Base-by-base conservation (phyloP, 2,888 invertebrate genomes). In the Abrostola tripartita region DNA sequence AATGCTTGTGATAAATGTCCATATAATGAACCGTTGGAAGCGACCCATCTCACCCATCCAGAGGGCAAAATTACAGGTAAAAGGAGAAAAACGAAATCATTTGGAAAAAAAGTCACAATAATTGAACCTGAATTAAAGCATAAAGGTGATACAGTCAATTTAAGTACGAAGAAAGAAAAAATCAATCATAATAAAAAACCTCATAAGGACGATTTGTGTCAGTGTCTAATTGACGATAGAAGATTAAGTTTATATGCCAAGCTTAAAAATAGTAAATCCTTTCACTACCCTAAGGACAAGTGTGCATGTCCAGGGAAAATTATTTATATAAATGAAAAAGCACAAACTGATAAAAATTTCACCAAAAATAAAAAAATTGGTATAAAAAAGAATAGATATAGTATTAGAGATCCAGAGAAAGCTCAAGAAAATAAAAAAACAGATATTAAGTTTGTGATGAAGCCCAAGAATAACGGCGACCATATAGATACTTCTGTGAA, bases 231-330 rank as follows among this genome's bases (percentile, higher is more conserved):
- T 36, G 40, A 41, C 5, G 12, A 42, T 9, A 42, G 11, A 6
- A 42, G 11, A 14, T 5, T 12, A 12, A 5, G 11, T 51, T 41
- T 14, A 0, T 11, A 51, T 24, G 7, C 12, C 35, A 42, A 10
- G 24, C 35, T n/a, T 53, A 53, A 40, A 37, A 65, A 52, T 12
- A 47, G 24, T 47, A 47, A 24, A 47, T 24, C 44, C 24, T 47
- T 9, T 9, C 44, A 14, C 9, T 14, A 47, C 14, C 5, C 14
- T 44, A 14, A n/a, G n/a, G 5, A 6, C 9, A 14, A 47, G 9
- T 24, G 44, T 47, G 14, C 24, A 24, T 47, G 35, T 36, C 6
- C 11, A 36, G 74, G 74, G 11, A 71, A 74, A 74, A n/a, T 63
- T 10, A 52, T 68, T 37, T 62, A 41, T 14, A 47, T 4, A 10